Base-by-base conservation (phyloP, 2,797 vertebrate genomes). In the Loris lydekkerianus region DNA sequence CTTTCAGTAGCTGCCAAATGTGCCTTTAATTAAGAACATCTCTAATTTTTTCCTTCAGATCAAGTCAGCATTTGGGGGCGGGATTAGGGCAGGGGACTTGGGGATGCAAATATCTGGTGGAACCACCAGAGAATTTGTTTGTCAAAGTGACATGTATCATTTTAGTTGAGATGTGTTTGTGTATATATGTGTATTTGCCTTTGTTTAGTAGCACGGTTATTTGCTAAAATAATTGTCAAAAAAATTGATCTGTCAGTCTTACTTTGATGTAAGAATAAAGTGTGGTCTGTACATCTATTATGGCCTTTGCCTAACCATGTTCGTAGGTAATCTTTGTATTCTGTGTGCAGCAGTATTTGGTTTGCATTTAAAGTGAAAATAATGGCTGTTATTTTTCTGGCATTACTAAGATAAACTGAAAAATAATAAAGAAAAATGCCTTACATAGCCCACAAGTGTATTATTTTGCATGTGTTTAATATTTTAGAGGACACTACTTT, bases 21-120 rank as follows among this genome's bases (percentile, higher is more conserved):
- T 98, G 97, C 97, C 98, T 98, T 98, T 98, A 97, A 97, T 96
- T 97, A 93, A 97, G 94, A 98, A 87, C 96, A 97, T 93, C 87
- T 97, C 92, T 89, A 14, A 93, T 94, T 92, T 96, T 88, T 96
- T 96, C 96, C 97, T 97, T 6, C 96, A 95, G 97, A 97, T 65
- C 95, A 97, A 97, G 82, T 95, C 98, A 97, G 91, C 89, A 72
- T 88, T 97, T 76, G 91, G 92, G 92, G 89, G 60, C 11, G 70
- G 87, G 5, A 89, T 60, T 83, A 84, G 91, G 90, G 69, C 89
- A 93, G 83, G 10, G 91, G 40, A 94, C 91, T 96, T 96, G 96
- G 96, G 97, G 94, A 87, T 94, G 95, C 97, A 91, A 96, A 96
- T 96, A 96, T 95, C 98, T 90, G 60, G 97, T 97, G 95, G 95